Percentiles rank a stretch among this genome's conserved stretches.
Evolutionary conservation across 2,888 invertebrate species (phyloP).

Genomic region (Drosophila maculinotata): DNA sequence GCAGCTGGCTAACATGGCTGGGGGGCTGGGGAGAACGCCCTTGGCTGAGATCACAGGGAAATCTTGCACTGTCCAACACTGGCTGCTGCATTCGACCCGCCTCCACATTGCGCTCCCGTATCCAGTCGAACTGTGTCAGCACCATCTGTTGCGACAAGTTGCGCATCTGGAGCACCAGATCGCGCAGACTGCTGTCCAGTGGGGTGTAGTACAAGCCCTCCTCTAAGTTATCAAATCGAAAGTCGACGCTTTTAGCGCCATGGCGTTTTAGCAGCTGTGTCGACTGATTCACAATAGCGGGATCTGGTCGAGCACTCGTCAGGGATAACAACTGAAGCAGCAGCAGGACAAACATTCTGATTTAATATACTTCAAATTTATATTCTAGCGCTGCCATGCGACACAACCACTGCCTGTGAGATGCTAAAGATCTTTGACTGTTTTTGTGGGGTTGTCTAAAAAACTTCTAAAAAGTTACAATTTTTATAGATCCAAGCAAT

Average conservation of each 20-base stretch:
- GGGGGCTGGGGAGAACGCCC: conserved; percentile 80
- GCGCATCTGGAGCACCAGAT: conserved; percentile 19
- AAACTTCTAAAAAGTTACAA: conserved; percentile 8
- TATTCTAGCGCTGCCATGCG: not conserved
- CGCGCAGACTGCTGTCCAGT: conserved; percentile 27
- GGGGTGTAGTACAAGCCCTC: conserved; percentile 33
- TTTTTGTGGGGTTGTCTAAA: not conserved
- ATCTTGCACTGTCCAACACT: conserved; percentile 5
- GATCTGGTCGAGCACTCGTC: not conserved
- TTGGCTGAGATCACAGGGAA: conserved; percentile 32
- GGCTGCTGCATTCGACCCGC: conserved; percentile 28
- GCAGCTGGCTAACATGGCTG: conserved; percentile 86
- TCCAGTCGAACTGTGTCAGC: conserved; percentile 24
- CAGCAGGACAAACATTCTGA: conserved; percentile 23
- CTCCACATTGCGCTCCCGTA: conserved; percentile 7
- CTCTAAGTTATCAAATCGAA: not conserved
- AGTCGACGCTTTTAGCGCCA: conserved; percentile 22
- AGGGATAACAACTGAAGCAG: not conserved
- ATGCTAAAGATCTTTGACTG: not conserved
- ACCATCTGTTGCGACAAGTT: conserved; percentile 31
- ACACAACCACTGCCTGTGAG: not conserved
- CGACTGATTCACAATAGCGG: conserved; percentile 13
- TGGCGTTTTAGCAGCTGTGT: conserved; percentile 18
- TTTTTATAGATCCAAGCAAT: conserved; percentile 9
- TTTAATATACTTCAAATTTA: not conserved